Percentiles rank a stretch among this genome's conserved stretches.
phyloP scores from a whole-genome alignment of 2,113 vertebrate species.

The Budorcas taxicolor region DNA sequence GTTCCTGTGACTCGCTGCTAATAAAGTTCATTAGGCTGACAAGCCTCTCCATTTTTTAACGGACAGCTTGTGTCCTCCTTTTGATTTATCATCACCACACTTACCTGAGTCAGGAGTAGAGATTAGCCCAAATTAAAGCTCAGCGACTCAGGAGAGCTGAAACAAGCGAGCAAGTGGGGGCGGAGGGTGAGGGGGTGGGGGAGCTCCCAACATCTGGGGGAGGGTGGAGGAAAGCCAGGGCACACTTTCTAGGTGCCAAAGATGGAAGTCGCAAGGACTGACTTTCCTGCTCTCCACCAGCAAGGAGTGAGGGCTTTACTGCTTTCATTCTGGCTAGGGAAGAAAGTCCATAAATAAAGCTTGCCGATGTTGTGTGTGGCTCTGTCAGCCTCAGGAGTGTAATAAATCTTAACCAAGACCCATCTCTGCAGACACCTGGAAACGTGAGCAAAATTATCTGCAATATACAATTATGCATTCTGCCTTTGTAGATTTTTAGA shows the following conservation, averaged over 20 bases:
- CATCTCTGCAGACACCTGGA: background rate
- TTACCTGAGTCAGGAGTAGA: constrained; percentile 52
- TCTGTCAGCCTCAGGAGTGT: background rate
- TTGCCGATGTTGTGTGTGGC: background rate
- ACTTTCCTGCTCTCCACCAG: background rate
- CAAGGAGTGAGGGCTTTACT: background rate
- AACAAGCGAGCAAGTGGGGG: background rate
- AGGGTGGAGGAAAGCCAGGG: background rate
- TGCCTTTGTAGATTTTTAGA: background rate
- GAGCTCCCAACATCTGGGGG: background rate
- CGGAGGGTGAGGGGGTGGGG: rapidly evolving
- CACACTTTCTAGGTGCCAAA: background rate
- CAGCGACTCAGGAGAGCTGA: background rate
- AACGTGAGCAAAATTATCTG: background rate
- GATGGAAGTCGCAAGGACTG: background rate
- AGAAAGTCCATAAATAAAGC: background rate
- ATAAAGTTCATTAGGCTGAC: constrained; percentile 69
- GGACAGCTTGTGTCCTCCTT: constrained; percentile 49
- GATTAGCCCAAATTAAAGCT: constrained; percentile 67
- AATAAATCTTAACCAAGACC: constrained; percentile 3
- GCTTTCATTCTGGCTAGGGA: background rate
- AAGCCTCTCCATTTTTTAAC: constrained; percentile 27
- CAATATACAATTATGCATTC: background rate
- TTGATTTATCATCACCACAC: constrained; percentile 67
- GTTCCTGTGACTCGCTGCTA: constrained; percentile 24